Conservation (phyloP, 2,797 vertebrate species). For the Phataginus tetradactyla region DNA sequence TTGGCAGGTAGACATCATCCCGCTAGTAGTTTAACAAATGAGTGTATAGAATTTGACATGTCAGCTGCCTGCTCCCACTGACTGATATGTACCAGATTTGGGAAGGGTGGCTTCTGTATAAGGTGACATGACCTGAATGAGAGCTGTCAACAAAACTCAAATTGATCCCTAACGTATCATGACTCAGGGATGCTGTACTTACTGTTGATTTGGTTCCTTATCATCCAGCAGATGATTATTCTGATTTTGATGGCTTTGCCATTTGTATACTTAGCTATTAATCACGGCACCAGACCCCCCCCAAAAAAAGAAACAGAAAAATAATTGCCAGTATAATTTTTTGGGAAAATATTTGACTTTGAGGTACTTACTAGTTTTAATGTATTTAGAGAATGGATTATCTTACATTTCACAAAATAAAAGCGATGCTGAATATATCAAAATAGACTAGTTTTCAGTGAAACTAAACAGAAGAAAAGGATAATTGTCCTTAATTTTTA, state of each 20-base stretch:
- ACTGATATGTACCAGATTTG: background rate
- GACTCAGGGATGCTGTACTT: background rate
- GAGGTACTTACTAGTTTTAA: background rate
- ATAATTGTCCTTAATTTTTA: background rate
- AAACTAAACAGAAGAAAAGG: background rate
- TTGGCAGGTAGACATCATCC: background rate
- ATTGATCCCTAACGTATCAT: rapidly evolving
- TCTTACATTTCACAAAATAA: background rate
- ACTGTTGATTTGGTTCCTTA: background rate
- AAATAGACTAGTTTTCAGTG: background rate
- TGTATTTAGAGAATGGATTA: background rate
- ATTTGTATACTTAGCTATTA: background rate
- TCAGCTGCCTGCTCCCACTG: background rate
- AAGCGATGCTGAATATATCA: background rate
- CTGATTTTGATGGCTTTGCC: background rate
- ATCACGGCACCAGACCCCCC: too few species aligned
- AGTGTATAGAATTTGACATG: background rate
- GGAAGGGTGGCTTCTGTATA: background rate
- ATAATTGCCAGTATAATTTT: background rate
- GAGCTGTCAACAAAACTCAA: background rate
- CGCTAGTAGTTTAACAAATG: background rate
- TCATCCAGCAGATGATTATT: background rate
- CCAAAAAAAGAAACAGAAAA: background rate
- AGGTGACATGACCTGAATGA: background rate
- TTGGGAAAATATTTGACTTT: background rate